Conservation (phyloP, 1,140 invertebrate genomes). For the Eupeodes corollae region DNA sequence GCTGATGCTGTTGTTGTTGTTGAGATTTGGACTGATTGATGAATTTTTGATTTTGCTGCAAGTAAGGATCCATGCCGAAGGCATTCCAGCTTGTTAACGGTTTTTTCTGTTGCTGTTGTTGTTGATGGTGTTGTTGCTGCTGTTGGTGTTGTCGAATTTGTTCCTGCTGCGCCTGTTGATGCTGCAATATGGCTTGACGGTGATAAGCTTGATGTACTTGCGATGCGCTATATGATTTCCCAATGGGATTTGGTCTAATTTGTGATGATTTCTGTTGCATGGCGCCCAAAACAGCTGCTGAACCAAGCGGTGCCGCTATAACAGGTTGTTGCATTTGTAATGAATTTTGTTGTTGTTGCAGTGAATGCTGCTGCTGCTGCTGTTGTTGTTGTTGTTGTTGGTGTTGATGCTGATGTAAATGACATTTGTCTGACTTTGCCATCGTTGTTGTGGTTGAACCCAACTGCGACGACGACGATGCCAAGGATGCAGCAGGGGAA, state of each 20-base stretch:
- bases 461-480: background rate
- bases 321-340: background rate
- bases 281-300: slow-evolving; percentile 28
- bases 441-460: slow-evolving; percentile 1
- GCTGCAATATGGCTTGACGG: slow-evolving; percentile 1
- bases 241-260: slow-evolving; percentile 14
- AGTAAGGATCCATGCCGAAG: too few relatives aligned
- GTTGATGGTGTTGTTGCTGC: too few relatives aligned
- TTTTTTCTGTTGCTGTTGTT: too few relatives aligned
- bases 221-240: slow-evolving; percentile 31
- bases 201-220: slow-evolving; percentile 28
- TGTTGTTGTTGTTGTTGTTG: slow-evolving; percentile 4
- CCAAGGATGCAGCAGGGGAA: too few relatives aligned
- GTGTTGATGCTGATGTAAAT: slow-evolving; percentile 7
- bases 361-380: slow-evolving; percentile 7
- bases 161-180: background rate
- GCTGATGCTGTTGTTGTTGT: too few relatives aligned
- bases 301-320: slow-evolving; percentile 11
- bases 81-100: too few relatives aligned
- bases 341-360: slow-evolving; percentile 1
- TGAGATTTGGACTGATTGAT: too few relatives aligned
- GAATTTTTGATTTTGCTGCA: too few relatives aligned
- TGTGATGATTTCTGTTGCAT: slow-evolving; percentile 23
- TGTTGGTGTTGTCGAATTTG: too few relatives aligned
- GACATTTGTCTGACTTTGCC: background rate